phyloP scores from a whole-genome alignment of 2,888 invertebrate species.

The Zaprionus lineosus region DNA sequence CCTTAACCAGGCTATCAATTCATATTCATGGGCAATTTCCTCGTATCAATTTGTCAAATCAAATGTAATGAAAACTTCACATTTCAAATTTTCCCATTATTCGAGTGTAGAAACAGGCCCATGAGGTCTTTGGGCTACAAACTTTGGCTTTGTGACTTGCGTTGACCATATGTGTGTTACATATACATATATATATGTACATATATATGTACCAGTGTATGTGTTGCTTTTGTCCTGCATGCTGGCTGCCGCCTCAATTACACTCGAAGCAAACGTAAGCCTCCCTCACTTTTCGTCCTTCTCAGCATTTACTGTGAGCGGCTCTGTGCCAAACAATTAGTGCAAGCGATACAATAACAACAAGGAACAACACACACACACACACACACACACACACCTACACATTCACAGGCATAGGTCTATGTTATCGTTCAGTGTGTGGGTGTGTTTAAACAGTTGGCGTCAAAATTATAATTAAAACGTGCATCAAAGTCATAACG shows the following conservation, averaged over 20 bases:
- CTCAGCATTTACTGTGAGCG: constrained; percentile 43
- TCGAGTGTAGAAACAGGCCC: no score
- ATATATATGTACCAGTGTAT: constrained; percentile 9
- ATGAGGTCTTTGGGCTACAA: constrained; percentile 19
- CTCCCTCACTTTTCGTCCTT: constrained; percentile 1
- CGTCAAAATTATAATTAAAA: constrained; percentile 80
- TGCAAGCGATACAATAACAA: constrained; percentile 54
- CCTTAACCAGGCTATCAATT: no score
- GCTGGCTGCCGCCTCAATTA: constrained; percentile 49
- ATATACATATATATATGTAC: constrained; percentile 1
- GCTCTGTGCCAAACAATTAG: constrained; percentile 51
- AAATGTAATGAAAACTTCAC: no score
- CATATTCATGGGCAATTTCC: no score
- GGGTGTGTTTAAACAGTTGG: constrained; percentile 76
- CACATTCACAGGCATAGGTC: constrained; percentile 7
- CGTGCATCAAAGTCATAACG: constrained; percentile 76
- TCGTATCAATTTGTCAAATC: no score
- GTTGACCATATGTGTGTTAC: constrained; percentile 58
- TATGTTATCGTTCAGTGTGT: constrained; percentile 38
- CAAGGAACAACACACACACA: no score
- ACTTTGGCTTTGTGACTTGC: constrained; percentile 49
- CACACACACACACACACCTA: constrained; percentile 31
- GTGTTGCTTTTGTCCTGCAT: constrained; percentile 60
- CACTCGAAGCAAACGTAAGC: constrained; percentile 38
- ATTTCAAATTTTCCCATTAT: no score